phyloP scores from a whole-genome alignment of 2,888 invertebrate species.

The Clitarchus hookeri region DNA sequence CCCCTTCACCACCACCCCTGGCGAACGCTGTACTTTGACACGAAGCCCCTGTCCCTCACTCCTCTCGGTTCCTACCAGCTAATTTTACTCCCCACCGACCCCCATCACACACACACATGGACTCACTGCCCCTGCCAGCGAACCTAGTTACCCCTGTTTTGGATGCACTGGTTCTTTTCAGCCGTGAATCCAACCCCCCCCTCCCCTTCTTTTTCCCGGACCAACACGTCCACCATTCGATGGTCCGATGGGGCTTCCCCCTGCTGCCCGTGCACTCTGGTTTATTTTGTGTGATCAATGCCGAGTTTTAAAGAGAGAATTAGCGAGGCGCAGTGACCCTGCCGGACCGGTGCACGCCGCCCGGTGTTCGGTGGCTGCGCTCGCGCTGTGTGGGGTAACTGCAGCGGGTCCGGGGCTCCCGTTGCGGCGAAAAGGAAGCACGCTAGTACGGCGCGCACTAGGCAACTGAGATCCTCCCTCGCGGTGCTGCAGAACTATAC shows the following conservation, averaged over 20 bases:
- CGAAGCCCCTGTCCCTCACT: neutral
- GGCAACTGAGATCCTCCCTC: no score
- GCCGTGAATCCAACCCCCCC: neutral
- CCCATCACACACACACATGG: neutral
- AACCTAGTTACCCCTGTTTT: constrained; percentile 14
- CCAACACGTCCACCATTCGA: no score
- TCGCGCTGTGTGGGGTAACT: no score
- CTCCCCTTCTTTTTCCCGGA: neutral
- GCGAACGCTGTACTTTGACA: neutral
- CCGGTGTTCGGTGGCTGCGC: no score
- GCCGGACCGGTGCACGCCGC: no score
- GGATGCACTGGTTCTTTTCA: constrained; percentile 9
- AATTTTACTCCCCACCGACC: neutral
- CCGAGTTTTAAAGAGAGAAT: constrained; percentile 2
- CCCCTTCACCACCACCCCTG: neutral
- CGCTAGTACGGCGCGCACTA: no score
- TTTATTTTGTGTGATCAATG: constrained; percentile 5
- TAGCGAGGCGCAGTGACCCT: neutral
- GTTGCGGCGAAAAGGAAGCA: no score
- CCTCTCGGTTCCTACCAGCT: neutral
- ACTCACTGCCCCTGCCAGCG: neutral
- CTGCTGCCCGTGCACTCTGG: neutral
- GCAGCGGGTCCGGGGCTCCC: no score
- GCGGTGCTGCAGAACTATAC: no score
- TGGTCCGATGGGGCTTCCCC: no score